Evolutionary conservation across 2,888 invertebrate genomes (phyloP).

Genomic region (Psylliodes chrysocephalus): DNA sequence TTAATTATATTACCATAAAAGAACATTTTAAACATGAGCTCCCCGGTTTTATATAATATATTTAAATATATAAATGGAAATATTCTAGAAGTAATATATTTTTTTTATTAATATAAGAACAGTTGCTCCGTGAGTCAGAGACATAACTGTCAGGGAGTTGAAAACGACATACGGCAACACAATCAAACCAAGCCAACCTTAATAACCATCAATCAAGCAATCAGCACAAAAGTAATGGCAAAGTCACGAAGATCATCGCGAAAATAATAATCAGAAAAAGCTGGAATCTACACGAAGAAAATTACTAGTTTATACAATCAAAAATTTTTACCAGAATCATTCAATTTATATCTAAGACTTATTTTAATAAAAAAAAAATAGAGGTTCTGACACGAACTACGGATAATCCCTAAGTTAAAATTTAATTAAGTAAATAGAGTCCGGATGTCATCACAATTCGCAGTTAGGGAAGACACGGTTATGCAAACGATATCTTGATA

Average conservation of each 20-base stretch:
- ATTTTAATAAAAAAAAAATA: no score
- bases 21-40: no score
- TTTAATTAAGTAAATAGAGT: no score
- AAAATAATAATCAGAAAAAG: neutral
- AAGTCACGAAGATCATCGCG: conserved; percentile 19
- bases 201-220: conserved; percentile 25
- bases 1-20: no score
- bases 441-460: no score
- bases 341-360: neutral
- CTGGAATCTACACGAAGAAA: neutral
- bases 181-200: conserved; percentile 19
- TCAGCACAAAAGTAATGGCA: conserved; percentile 18
- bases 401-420: no score
- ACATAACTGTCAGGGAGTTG: conserved; percentile 20
- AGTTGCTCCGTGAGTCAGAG: neutral
- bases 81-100: no score
- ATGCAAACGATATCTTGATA: no score
- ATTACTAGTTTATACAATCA: neutral
- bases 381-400: no score
- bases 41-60: no score
- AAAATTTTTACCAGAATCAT: neutral
- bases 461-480: no score
- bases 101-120: neutral
- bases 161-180: conserved; percentile 23
- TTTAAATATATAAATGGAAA: no score